phyloP scores from a whole-genome alignment of 2,888 invertebrate genomes.

The Limnephilus rhombicus region DNA sequence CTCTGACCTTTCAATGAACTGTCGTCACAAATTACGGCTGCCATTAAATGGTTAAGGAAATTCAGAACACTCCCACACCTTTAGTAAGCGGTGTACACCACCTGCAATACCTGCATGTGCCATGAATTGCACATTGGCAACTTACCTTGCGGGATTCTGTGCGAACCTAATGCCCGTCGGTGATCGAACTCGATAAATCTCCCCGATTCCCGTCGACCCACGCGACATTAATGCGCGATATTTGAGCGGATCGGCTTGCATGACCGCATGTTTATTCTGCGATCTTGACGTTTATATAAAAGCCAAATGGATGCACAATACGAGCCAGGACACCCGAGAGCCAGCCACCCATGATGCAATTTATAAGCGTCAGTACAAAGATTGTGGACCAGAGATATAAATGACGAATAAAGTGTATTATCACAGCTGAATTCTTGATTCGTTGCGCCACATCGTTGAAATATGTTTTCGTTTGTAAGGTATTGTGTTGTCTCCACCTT shows the following conservation, averaged over 20 bases:
- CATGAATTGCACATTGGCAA: neutral
- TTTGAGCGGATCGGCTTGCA: conserved; percentile 40
- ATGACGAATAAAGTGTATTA: conserved; percentile 21
- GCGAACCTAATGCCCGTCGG: conserved; percentile 26
- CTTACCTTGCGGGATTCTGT: neutral
- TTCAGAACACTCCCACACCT: neutral
- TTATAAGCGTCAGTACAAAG: conserved; percentile 28
- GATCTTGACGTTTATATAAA: conserved; percentile 37
- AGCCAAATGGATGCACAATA: conserved; percentile 35
- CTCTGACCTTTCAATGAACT: neutral
- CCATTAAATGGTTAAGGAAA: neutral
- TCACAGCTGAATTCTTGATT: conserved; percentile 39
- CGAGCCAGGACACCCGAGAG: neutral
- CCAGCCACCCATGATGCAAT: conserved; percentile 39
- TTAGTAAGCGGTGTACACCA: neutral
- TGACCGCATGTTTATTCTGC: conserved; percentile 23
- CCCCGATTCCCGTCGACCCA: neutral
- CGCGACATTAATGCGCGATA: conserved; percentile 40
- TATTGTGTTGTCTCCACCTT: conserved; percentile 11
- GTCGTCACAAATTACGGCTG: neutral
- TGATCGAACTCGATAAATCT: conserved; percentile 45
- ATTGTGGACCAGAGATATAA: conserved; percentile 17
- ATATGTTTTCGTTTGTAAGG: conserved; percentile 3
- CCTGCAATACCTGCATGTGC: neutral
- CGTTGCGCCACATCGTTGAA: conserved; percentile 9